Evolutionary conservation across 2,888 invertebrate genomes (phyloP).

Genomic region (Ophion slaviceki): DNA sequence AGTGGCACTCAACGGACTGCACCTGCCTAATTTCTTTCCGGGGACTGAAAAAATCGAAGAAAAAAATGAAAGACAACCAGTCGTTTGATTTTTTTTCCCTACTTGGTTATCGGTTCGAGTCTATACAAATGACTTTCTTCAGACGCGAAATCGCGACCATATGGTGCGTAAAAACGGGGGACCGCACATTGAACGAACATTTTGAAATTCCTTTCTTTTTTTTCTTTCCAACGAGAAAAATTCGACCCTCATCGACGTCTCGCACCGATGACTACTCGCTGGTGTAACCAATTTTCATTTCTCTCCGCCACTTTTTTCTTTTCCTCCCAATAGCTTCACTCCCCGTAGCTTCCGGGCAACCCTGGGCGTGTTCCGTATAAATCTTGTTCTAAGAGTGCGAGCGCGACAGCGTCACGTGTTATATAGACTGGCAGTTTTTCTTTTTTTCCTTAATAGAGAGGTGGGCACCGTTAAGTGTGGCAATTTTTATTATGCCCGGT

Average conservation of each 20-base stretch:
- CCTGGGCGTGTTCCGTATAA: slow-evolving; percentile 61
- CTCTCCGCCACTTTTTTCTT: slow-evolving; percentile 34
- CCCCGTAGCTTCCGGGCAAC: slow-evolving; percentile 52
- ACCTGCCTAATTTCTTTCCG: slow-evolving; percentile 50
- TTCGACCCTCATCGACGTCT: slow-evolving; percentile 58
- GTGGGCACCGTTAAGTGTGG: slow-evolving; percentile 53
- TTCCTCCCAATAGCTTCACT: slow-evolving; percentile 6
- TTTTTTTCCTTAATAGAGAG: slow-evolving; percentile 54
- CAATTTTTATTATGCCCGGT: slow-evolving; percentile 51
- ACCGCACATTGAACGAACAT: slow-evolving; percentile 43
- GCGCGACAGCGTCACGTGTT: slow-evolving; percentile 1
- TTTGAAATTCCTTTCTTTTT: slow-evolving; percentile 4
- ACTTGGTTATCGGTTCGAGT: not conserved
- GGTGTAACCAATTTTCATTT: slow-evolving; percentile 53
- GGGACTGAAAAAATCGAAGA: not conserved
- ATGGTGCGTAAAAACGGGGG: slow-evolving; percentile 41
- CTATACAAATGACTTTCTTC: slow-evolving; percentile 1
- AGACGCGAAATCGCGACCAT: slow-evolving; percentile 39
- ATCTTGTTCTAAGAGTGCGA: slow-evolving; percentile 45
- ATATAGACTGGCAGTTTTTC: slow-evolving; percentile 37
- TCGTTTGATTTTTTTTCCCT: not conserved
- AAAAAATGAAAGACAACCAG: slow-evolving; percentile 3
- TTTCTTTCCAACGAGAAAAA: slow-evolving; percentile 49
- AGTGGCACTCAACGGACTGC: slow-evolving; percentile 16
- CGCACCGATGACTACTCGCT: slow-evolving; percentile 37